phyloP scores from a whole-genome alignment of 1,140 invertebrate genomes.

The Drosophila nigrodunni region DNA sequence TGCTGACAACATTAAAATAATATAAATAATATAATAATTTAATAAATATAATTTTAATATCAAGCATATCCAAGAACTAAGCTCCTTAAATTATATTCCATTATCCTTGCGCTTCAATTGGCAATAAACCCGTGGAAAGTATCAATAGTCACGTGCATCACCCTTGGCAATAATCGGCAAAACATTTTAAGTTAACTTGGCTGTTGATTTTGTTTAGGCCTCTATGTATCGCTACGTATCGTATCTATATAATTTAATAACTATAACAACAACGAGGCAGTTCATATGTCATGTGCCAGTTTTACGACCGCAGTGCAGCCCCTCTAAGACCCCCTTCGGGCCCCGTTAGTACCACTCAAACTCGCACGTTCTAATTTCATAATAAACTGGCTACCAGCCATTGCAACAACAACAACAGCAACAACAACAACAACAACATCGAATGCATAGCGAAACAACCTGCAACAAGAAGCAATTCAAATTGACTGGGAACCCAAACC shows the following conservation, averaged over 20 bases:
- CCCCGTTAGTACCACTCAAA: not conserved
- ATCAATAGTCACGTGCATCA: slow-evolving; percentile 48
- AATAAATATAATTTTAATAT: no score
- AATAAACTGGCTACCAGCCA: slow-evolving; percentile 75
- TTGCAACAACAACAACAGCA: slow-evolving; percentile 42
- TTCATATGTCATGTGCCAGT: slow-evolving; percentile 82
- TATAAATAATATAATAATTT: no score
- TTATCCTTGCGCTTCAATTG: not conserved
- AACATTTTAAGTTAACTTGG: slow-evolving; percentile 49
- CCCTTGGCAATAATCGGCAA: slow-evolving; percentile 74
- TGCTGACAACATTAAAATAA: no score
- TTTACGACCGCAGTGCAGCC: slow-evolving; percentile 76
- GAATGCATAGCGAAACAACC: slow-evolving; percentile 28
- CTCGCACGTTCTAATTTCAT: slow-evolving; percentile 76
- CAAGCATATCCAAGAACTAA: no score
- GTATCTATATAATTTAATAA: slow-evolving; percentile 76
- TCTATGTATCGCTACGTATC: not conserved
- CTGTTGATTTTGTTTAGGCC: slow-evolving; percentile 33
- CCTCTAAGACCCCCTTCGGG: slow-evolving; percentile 3
- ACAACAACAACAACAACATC: slow-evolving; percentile 12
- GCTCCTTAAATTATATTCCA: not conserved
- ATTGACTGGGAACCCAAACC: slow-evolving; percentile 68
- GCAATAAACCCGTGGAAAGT: slow-evolving; percentile 20
- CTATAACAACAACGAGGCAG: slow-evolving; percentile 69
- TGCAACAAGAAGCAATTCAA: slow-evolving; percentile 55